Base-by-base conservation (phyloP, 2,888 invertebrate genomes). In the Macrophya alboannulata region DNA sequence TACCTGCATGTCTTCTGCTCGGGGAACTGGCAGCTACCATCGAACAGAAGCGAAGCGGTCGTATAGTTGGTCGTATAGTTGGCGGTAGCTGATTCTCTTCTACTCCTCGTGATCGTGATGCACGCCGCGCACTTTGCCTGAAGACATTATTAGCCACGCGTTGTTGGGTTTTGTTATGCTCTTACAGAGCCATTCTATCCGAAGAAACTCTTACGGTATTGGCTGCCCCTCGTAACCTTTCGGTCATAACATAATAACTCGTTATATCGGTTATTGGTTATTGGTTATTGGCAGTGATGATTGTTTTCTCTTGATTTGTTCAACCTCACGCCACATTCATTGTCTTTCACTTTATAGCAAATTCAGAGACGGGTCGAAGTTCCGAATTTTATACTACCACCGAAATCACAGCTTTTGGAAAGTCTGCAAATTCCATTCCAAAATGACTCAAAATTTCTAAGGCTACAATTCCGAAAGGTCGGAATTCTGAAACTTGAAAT, bases 81-180 rank as follows among this genome's bases (percentile, higher is more conserved):
- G 59, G 81, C 81, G 62, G 43, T 81, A 51, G 77, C 51, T 17
- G 77, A 77, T 81, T 40, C 59, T 31, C 48, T 81, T 31, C 48
- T 81, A 62, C 81, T 81, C 21, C 15, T 59, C 81, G 10, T 81
- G 59, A 43, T 43, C 40, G 10, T 81, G 12, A 12, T 81, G 21
- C 59, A 25, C n/a, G 62, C 59, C 55, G 59, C 62, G 37, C 15
- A 59, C 40, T 87, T 86, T 86, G 87, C 88, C 87, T 88, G 87
- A 88, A 89, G 89, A 89, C 88, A 88, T 89, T 89, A 90, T 90
- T 89, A 90, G 88, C 87, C 87, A 88, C 86, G 88, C 87, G 86
- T 87, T 89, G 87, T 81, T 81, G 81, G 62, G 25, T 62, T 81
- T 62, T 81, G 86, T 89, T 90, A 87, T 86, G 85, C 89, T 89